Conservation (phyloP, 2,113 vertebrate genomes). For the Hemiprocne comata region DNA sequence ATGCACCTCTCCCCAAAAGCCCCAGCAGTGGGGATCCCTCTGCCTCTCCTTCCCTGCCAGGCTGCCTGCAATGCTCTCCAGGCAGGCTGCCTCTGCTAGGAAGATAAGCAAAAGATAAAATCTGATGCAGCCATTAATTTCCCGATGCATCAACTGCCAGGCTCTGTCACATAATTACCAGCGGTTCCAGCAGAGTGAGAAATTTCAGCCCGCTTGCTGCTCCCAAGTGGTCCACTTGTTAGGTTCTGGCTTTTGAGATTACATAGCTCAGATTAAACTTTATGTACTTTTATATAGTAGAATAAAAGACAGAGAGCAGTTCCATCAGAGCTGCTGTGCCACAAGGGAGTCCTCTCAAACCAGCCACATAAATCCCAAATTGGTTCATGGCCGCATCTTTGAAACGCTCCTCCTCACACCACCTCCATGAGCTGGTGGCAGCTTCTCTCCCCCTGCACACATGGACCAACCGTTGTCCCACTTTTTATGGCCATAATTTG, state of each 20-base stretch:
- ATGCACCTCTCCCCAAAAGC: background rate
- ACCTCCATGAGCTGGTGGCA: rapidly evolving
- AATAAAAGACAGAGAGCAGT: constrained; percentile 25
- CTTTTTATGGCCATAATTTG: background rate
- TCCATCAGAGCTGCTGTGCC: background rate
- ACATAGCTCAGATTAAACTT: constrained; percentile 35
- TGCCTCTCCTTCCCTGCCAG: background rate
- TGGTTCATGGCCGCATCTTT: background rate
- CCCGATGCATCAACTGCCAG: background rate
- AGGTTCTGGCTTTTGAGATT: constrained; percentile 42
- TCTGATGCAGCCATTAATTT: constrained; percentile 3
- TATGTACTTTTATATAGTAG: constrained; percentile 11
- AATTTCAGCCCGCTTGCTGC: constrained; percentile 28
- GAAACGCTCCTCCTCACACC: background rate
- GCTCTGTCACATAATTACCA: constrained; percentile 25
- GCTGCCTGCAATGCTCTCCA: background rate
- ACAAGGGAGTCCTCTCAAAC: background rate
- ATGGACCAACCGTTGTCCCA: background rate
- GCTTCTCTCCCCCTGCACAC: background rate
- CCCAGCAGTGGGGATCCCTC: rapidly evolving
- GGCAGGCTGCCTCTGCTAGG: background rate
- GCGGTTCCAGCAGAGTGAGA: constrained; percentile 4
- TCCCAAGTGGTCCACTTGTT: constrained; percentile 48
- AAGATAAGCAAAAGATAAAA: background rate
- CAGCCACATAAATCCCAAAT: background rate